Percentiles rank a stretch among this genome's conserved stretches.
These are phyloP conservation scores for Chauna torquata DNA, from an alignment of 2,113 vertebrate species.

Conservation along the genomic window DNA sequence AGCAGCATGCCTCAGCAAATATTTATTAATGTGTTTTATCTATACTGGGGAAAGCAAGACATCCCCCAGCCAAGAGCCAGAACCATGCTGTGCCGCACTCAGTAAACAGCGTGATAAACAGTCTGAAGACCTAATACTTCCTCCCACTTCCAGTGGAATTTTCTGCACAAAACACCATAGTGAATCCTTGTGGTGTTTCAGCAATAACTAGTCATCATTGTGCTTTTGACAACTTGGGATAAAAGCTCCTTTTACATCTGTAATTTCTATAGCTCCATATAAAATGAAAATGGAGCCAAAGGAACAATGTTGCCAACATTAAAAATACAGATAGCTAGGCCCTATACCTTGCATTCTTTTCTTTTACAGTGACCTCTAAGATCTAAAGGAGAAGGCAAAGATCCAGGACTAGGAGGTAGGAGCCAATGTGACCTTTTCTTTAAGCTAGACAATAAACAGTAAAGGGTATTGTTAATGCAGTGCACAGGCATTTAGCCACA, in stretches of 20 bases:
- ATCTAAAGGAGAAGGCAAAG: not conserved
- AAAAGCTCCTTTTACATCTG: not conserved
- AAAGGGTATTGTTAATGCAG: constrained; percentile 39
- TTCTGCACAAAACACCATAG: not conserved
- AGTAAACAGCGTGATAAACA: not conserved
- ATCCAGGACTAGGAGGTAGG: not conserved
- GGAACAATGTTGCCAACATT: not conserved
- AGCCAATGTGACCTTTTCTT: constrained; percentile 56
- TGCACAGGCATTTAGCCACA: constrained; percentile 56
- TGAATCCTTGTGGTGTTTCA: not conserved
- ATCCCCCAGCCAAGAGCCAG: not conserved
- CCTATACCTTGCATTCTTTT: not conserved
- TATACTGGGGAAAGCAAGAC: not conserved
- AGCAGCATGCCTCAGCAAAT: not conserved
- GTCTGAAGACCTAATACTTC: not conserved
- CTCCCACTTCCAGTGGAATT: not conserved
- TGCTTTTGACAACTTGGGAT: not conserved
- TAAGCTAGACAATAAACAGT: constrained; percentile 42
- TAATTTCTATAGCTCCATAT: not conserved
- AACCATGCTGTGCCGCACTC: not conserved
- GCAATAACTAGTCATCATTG: not conserved
- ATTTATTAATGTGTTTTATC: not conserved
- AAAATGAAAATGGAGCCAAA: not conserved
- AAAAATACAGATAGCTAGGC: not conserved
- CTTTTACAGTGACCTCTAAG: not conserved